These are phyloP conservation scores for Gymnothorax reevesii DNA, from an alignment of 2,797 vertebrate genomes.

Conservation along the genomic window DNA sequence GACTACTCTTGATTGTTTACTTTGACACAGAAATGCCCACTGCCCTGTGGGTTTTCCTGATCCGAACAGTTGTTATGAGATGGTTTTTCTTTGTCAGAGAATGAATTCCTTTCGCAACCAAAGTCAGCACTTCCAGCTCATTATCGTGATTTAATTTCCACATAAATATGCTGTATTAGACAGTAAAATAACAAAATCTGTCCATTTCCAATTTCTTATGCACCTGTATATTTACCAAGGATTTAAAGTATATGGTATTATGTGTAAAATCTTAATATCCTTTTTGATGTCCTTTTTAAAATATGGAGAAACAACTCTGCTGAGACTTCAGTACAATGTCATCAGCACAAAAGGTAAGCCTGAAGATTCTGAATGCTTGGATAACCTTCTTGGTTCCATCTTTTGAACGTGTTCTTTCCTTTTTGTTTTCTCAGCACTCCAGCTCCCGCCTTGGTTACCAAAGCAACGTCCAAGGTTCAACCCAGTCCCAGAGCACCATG, in stretches of 20 bases:
- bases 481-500: slow-evolving; percentile 92
- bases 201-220: too few relatives aligned
- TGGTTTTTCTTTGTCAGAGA: too few relatives aligned
- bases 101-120: too few relatives aligned
- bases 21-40: too few relatives aligned
- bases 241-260: neutral
- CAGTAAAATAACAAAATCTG: too few relatives aligned
- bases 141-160: too few relatives aligned
- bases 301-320: neutral
- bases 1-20: too few relatives aligned
- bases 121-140: too few relatives aligned
- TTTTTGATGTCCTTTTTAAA: neutral
- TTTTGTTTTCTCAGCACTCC: slow-evolving; percentile 77
- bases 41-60: too few relatives aligned
- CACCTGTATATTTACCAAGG: neutral
- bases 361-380: neutral
- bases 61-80: too few relatives aligned
- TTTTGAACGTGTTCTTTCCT: slow-evolving; percentile 1
- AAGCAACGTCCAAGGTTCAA: slow-evolving; percentile 93
- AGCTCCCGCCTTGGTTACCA: slow-evolving; percentile 95
- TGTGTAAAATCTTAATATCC: neutral
- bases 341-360: neutral
- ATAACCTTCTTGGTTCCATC: neutral
- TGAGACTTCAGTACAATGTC: neutral
- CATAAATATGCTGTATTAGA: too few relatives aligned